Percentiles rank a stretch among this genome's conserved stretches.
These are phyloP conservation scores for Chauna torquata DNA, from an alignment of 2,113 vertebrate species.

Conservation along the genomic window DNA sequence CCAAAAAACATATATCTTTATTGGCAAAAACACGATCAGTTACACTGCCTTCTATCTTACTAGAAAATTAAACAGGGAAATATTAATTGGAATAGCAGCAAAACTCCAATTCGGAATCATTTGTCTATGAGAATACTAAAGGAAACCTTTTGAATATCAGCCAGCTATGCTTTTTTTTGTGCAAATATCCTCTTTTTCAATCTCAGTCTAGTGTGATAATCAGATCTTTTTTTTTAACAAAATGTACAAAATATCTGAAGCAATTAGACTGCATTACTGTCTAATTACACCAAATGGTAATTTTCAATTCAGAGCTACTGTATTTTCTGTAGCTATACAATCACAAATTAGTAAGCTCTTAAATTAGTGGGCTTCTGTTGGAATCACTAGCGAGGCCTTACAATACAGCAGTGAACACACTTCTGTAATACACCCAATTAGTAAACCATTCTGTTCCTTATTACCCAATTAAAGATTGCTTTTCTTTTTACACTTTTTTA, in stretches of 20 bases:
- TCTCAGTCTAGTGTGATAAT: neutral
- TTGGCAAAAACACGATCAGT: neutral
- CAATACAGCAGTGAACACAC: neutral
- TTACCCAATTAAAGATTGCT: neutral
- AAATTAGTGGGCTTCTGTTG: constrained; percentile 6
- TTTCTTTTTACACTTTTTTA: neutral
- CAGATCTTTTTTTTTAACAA: neutral
- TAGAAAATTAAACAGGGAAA: neutral
- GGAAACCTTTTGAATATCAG: neutral
- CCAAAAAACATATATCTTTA: rapidly evolving
- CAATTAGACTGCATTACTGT: constrained; percentile 15
- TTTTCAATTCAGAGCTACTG: constrained; percentile 47
- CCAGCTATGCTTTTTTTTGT: neutral
- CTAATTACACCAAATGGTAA: constrained; percentile 40
- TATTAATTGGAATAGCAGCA: neutral
- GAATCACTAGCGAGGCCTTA: neutral
- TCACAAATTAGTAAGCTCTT: constrained; percentile 12
- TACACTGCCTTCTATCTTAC: neutral
- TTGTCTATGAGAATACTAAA: neutral
- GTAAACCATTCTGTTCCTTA: constrained; percentile 12
- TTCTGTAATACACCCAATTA: constrained; percentile 6
- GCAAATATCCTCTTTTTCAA: neutral
- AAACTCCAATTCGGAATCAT: neutral
- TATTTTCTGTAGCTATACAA: constrained; percentile 29
- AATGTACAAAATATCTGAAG: constrained; percentile 24